Conservation (phyloP, 2,797 vertebrate genomes). For the Artibeus lituratus region DNA sequence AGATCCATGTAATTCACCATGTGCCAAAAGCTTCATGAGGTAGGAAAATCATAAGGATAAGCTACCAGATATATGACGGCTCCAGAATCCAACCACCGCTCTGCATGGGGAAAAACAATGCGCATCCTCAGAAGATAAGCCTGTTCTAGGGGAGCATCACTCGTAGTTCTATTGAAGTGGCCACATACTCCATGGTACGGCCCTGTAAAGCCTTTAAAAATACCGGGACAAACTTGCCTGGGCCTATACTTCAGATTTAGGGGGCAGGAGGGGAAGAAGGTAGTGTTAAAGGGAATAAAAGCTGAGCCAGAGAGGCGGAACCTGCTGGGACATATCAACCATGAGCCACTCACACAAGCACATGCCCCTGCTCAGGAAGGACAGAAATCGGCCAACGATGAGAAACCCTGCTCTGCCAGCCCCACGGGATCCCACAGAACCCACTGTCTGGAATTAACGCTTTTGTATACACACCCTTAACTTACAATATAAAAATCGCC, state of each 20-base stretch:
- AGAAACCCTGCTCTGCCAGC: not conserved
- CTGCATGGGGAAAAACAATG: not conserved
- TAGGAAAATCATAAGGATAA: not conserved
- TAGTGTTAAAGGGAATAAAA: not conserved
- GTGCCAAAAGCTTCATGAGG: not conserved
- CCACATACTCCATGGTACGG: not conserved
- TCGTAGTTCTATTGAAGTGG: not conserved
- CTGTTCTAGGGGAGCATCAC: not conserved
- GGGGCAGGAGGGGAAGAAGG: accelerated
- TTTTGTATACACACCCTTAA: not conserved
- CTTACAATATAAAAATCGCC: slow-evolving; percentile 83
- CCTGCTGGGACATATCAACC: not conserved
- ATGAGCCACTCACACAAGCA: not conserved
- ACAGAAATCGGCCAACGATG: not conserved
- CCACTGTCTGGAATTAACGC: not conserved
- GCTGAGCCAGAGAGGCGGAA: not conserved
- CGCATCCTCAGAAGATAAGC: not conserved
- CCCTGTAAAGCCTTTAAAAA: not conserved
- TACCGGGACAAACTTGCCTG: not conserved
- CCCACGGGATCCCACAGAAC: not conserved
- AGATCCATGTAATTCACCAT: not conserved
- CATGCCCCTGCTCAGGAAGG: not conserved
- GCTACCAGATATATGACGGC: not conserved
- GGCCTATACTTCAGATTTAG: not conserved
- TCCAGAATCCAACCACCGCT: not conserved